Conservation (phyloP, 2,113 vertebrate genomes). For the Dromaius novaehollandiae region DNA sequence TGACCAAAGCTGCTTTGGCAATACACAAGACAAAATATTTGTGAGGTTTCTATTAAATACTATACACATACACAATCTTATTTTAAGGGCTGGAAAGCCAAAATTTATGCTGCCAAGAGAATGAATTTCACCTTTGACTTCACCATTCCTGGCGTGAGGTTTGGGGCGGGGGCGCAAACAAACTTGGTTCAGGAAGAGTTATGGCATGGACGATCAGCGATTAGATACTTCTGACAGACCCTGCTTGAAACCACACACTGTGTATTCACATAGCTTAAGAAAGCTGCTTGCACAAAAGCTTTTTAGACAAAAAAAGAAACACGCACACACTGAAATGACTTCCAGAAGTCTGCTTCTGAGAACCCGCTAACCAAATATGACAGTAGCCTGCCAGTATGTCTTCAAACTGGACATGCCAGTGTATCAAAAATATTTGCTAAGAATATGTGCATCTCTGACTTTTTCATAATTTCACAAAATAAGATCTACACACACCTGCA, state of each 20-base stretch:
- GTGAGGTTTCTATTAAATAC: conserved; percentile 47
- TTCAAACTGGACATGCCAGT: not conserved
- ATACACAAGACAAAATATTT: conserved; percentile 22
- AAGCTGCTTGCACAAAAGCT: conserved; percentile 12
- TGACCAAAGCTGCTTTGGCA: conserved; percentile 53
- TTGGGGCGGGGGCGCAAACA: not conserved
- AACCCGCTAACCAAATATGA: conserved; percentile 9
- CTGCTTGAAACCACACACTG: conserved; percentile 15
- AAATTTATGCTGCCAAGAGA: conserved; percentile 22
- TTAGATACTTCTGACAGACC: conserved; percentile 7
- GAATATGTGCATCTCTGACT: not conserved
- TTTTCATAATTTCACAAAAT: not conserved
- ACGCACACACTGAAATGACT: not conserved
- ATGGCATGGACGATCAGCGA: not conserved
- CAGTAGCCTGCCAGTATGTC: not conserved
- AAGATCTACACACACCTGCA: not conserved
- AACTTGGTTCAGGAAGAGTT: not conserved
- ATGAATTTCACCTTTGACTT: conserved; percentile 45
- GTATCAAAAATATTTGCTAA: not conserved
- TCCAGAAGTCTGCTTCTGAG: conserved; percentile 3
- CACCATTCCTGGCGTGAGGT: not conserved
- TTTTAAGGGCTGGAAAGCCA: conserved; percentile 20
- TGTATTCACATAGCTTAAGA: not conserved
- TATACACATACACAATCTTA: not conserved
- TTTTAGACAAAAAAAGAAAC: not conserved